These are phyloP conservation scores for Proteles cristata DNA, from an alignment of 2,113 vertebrate species.

Conservation along the genomic window DNA sequence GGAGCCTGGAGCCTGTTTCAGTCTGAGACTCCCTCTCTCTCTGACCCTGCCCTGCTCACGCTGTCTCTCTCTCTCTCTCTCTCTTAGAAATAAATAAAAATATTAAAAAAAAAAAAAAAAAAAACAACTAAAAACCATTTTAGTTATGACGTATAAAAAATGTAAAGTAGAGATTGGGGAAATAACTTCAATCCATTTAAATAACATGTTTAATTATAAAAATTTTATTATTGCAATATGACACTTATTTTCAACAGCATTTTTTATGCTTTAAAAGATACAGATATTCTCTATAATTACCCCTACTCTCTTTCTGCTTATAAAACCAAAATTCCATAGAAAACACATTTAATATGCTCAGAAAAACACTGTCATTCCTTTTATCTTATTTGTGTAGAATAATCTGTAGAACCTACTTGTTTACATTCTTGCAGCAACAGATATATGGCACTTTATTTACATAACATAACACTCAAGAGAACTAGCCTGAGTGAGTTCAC, in stretches of 20 bases:
- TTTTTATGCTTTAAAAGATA: not conserved
- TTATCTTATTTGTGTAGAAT: not conserved
- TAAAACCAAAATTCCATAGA: not conserved
- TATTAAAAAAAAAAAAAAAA: no score
- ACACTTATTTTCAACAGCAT: not conserved
- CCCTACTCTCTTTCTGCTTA: not conserved
- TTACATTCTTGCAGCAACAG: not conserved
- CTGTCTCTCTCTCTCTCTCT: no score
- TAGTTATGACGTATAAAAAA: not conserved
- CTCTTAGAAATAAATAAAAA: no score
- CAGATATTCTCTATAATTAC: not conserved
- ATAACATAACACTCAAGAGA: not conserved
- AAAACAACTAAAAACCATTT: not conserved
- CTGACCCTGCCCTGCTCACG: no score
- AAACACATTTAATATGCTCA: not conserved
- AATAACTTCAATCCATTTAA: not conserved
- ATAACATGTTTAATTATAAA: not conserved
- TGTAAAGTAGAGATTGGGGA: not conserved
- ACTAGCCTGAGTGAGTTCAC: not conserved
- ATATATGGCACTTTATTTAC: not conserved
- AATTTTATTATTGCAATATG: not conserved
- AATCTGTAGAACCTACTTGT: not conserved
- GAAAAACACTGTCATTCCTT: not conserved
- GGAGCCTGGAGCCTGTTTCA: no score
- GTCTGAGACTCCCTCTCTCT: no score